Evolutionary conservation across 2,113 vertebrate genomes (phyloP).

Genomic region (Forbesichthys agassizii): DNA sequence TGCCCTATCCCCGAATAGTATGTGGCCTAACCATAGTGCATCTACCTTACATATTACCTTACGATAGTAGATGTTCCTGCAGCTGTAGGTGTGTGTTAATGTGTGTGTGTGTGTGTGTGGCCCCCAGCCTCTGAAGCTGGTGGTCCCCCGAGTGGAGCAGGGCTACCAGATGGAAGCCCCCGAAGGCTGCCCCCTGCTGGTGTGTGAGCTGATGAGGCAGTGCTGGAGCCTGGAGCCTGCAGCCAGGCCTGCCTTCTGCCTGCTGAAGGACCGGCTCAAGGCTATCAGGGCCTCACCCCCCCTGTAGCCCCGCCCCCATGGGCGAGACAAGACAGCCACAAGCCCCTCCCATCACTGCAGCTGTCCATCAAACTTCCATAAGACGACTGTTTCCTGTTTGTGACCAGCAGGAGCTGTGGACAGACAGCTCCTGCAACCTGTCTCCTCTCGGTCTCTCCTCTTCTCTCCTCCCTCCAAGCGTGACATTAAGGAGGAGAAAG

Average conservation of each 20-base stretch:
- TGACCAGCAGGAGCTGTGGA: conserved; percentile 3
- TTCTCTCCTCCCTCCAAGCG: conserved; percentile 11
- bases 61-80: background rate
- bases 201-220: conserved; percentile 96
- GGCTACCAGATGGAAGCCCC: conserved; percentile 98
- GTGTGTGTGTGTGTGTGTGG: background rate
- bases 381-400: too few relatives aligned
- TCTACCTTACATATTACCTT: too few relatives aligned
- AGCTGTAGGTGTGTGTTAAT: background rate
- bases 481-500: too few relatives aligned
- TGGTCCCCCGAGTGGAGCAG: conserved; percentile 94
- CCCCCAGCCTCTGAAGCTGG: conserved; percentile 91
- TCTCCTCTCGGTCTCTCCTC: conserved; percentile 33
- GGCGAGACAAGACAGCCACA: conserved; percentile 5
- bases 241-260: conserved; percentile 87
- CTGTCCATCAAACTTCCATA: background rate
- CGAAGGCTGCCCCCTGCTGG: conserved; percentile 85
- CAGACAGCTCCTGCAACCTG: conserved; percentile 18
- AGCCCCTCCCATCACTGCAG: conserved; percentile 31
- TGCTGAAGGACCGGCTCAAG: conserved; percentile 92
- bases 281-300: conserved; percentile 81
- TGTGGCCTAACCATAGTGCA: conserved; percentile 51
- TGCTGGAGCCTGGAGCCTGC: conserved; percentile 91
- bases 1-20: conserved; percentile 99
- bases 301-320: background rate